Conservation (phyloP, 2,888 invertebrate species). For the Lycia hirtaria region DNA sequence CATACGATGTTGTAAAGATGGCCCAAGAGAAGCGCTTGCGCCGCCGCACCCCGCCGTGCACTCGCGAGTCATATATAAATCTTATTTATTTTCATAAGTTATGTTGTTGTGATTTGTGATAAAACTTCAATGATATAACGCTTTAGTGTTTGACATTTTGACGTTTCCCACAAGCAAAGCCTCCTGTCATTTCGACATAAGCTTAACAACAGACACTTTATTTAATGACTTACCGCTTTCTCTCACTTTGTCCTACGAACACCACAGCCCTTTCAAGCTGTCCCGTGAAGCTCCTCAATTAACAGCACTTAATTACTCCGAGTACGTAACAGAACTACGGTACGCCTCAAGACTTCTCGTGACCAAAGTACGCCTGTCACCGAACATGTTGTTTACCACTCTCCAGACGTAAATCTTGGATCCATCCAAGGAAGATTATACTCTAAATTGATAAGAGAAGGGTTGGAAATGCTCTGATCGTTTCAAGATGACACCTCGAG, state of each 20-base stretch:
- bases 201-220: conserved; percentile 1
- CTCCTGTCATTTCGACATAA: no score
- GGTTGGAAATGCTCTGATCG: conserved; percentile 40
- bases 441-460: conserved; percentile 41
- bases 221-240: conserved; percentile 21
- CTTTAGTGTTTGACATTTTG: background rate
- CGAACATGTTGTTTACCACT: conserved; percentile 44
- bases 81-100: no score
- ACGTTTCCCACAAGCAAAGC: no score
- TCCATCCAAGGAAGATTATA: conserved; percentile 37
- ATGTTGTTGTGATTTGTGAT: no score
- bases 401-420: conserved; percentile 1
- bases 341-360: conserved; percentile 51
- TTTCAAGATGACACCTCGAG: conserved; percentile 58
- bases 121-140: no score
- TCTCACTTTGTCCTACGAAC: conserved; percentile 15
- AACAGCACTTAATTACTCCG: conserved; percentile 58
- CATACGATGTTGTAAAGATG: no score
- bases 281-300: conserved; percentile 61
- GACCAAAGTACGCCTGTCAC: conserved; percentile 53
- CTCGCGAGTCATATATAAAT: no score
- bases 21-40: no score
- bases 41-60: no score
- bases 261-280: conserved; percentile 18
- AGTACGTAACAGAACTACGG: conserved; percentile 35